Conservation (phyloP, 2,888 invertebrate species). For the Dryobotodes eremita region DNA sequence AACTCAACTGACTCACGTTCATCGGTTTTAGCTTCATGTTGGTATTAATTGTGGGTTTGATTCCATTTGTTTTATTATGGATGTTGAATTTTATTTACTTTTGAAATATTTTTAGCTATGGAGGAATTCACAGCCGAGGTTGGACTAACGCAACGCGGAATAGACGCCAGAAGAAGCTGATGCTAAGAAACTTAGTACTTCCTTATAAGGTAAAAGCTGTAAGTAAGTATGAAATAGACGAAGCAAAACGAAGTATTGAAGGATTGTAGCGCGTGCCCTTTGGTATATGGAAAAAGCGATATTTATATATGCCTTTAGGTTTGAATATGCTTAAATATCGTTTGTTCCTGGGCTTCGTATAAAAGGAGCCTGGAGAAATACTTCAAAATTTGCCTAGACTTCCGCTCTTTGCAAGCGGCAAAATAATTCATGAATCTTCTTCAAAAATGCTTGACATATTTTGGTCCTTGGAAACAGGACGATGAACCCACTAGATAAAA, state of each 20-base stretch:
- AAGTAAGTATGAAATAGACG: background rate
- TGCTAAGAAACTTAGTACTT: background rate
- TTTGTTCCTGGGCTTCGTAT: background rate
- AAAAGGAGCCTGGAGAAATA: background rate
- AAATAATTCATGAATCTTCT: background rate
- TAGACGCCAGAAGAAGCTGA: background rate
- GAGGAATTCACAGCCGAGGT: background rate
- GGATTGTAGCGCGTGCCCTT: background rate
- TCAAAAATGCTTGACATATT: background rate
- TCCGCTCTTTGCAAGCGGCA: background rate
- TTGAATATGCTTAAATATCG: background rate
- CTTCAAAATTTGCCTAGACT: background rate
- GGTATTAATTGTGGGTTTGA: constrained; percentile 55
- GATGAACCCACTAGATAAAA: background rate
- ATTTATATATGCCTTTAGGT: background rate
- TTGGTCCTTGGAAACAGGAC: background rate
- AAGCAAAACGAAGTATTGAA: too few species aligned
- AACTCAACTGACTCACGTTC: constrained; percentile 73
- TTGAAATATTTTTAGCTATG: background rate
- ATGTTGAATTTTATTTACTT: constrained; percentile 25
- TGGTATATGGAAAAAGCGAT: background rate
- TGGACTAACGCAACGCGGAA: background rate
- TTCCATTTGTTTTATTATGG: constrained; percentile 32
- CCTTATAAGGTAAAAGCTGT: background rate
- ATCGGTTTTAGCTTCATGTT: constrained; percentile 60